These are phyloP conservation scores for Phoeniculus purpureus DNA, from an alignment of 2,797 vertebrate genomes.

Conservation along the genomic window DNA sequence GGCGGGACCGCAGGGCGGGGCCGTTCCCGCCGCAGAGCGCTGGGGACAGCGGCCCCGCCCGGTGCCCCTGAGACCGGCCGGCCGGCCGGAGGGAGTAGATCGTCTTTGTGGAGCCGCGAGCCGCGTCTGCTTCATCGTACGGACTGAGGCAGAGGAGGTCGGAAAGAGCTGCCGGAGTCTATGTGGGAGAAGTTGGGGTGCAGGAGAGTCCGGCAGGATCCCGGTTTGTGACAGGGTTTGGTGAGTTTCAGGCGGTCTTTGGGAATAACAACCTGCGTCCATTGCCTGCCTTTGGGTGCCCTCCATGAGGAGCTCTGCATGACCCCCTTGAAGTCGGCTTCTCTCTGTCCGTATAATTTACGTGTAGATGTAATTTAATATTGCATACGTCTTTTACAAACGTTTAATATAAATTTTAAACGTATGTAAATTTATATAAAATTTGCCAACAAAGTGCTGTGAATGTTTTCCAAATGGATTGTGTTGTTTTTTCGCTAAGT, in stretches of 20 bases:
- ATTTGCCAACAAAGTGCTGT: not conserved
- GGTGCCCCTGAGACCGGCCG: too few species aligned
- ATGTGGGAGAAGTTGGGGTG: conserved; percentile 50
- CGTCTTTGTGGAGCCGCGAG: conserved; percentile 51
- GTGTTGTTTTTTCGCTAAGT: not conserved
- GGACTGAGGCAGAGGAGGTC: not conserved
- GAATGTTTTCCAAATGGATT: not conserved
- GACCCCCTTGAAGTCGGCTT: not conserved
- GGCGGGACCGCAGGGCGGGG: not conserved
- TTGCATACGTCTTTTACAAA: not conserved
- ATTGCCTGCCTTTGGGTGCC: conserved; percentile 23
- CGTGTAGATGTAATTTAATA: not conserved
- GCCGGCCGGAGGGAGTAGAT: too few species aligned
- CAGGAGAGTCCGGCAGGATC: conserved; percentile 62
- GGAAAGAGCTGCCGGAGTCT: conserved; percentile 18
- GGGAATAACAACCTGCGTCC: conserved; percentile 8
- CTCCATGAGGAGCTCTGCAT: conserved; percentile 6
- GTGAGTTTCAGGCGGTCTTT: not conserved
- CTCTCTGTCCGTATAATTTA: not conserved
- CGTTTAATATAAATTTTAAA: not conserved
- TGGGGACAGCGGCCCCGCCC: not conserved
- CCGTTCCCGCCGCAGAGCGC: not conserved
- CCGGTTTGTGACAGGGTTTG: not conserved
- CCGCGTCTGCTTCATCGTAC: not conserved
- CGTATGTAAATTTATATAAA: accelerated